Conservation (phyloP, 2,888 invertebrate species). For the Deroplatys truncata region DNA sequence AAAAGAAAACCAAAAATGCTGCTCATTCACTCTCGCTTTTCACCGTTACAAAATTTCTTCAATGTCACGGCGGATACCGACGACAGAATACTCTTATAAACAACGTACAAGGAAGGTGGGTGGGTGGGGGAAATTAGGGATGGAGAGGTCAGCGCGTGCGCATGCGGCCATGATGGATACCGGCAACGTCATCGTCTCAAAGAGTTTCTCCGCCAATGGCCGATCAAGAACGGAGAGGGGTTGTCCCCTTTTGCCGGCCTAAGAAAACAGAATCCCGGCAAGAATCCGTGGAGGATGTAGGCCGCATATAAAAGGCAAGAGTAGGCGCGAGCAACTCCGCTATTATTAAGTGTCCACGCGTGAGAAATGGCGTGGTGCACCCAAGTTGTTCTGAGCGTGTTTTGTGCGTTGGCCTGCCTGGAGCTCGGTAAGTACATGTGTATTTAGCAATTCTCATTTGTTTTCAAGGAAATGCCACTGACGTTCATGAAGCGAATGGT, state of each 20-base stretch:
- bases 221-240: constrained; percentile 24
- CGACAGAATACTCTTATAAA: not conserved
- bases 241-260: constrained; percentile 25
- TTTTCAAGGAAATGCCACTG: not conserved
- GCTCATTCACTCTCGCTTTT: not conserved
- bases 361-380: constrained; percentile 29
- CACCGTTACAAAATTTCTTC: constrained; percentile 16
- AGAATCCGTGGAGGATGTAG: constrained; percentile 22
- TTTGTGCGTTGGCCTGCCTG: constrained; percentile 20
- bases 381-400: constrained; percentile 17
- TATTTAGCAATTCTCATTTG: not conserved
- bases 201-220: constrained; percentile 27
- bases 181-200: constrained; percentile 16
- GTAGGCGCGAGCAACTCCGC: constrained; percentile 11
- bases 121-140: not conserved
- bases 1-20: not conserved
- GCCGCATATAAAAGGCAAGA: constrained; percentile 23
- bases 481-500: not conserved
- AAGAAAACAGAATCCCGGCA: constrained; percentile 15
- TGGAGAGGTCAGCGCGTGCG: constrained; percentile 15
- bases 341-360: constrained; percentile 20
- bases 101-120: not conserved
- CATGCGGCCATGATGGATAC: constrained; percentile 22
- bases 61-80: constrained; percentile 8
- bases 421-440: constrained; percentile 28